These are phyloP conservation scores for Andrena marginata DNA, from an alignment of 2,888 invertebrate genomes.

Conservation along the genomic window DNA sequence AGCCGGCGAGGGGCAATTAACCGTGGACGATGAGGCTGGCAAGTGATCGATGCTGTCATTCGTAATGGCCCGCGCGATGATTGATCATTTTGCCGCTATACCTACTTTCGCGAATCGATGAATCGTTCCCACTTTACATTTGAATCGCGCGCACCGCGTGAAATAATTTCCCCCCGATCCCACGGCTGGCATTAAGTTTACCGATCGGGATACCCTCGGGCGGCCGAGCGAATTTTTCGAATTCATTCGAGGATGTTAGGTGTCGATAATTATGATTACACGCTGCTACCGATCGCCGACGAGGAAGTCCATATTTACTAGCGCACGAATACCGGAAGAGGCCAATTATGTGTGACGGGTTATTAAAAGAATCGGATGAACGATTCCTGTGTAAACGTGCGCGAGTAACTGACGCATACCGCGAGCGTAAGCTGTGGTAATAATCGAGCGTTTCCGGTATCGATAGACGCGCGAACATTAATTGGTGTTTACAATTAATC, in stretches of 20 bases:
- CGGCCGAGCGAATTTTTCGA: not conserved
- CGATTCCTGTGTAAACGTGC: slow-evolving; percentile 7
- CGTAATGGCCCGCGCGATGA: slow-evolving; percentile 54
- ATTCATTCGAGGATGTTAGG: not conserved
- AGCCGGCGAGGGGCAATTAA: slow-evolving; percentile 57
- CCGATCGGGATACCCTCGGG: not conserved
- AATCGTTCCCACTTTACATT: not conserved
- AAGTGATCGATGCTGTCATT: slow-evolving; percentile 60
- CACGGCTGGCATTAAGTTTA: not conserved
- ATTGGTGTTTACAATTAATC: slow-evolving; percentile 20
- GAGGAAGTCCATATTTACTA: slow-evolving; percentile 1
- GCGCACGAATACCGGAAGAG: slow-evolving; percentile 12
- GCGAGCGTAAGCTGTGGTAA: not conserved
- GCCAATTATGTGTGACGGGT: not conserved
- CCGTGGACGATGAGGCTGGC: slow-evolving; percentile 57
- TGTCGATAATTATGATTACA: not conserved
- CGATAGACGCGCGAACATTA: not conserved
- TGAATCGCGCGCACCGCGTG: not conserved
- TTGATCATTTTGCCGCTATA: slow-evolving; percentile 49
- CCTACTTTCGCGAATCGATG: slow-evolving; percentile 44
- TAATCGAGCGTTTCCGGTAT: slow-evolving; percentile 7
- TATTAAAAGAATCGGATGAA: not conserved
- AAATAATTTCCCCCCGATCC: not conserved
- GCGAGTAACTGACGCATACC: not conserved
- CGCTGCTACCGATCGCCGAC: not conserved